These are phyloP conservation scores for Salticus scenicus DNA, from an alignment of 2,888 invertebrate genomes.

Conservation along the genomic window DNA sequence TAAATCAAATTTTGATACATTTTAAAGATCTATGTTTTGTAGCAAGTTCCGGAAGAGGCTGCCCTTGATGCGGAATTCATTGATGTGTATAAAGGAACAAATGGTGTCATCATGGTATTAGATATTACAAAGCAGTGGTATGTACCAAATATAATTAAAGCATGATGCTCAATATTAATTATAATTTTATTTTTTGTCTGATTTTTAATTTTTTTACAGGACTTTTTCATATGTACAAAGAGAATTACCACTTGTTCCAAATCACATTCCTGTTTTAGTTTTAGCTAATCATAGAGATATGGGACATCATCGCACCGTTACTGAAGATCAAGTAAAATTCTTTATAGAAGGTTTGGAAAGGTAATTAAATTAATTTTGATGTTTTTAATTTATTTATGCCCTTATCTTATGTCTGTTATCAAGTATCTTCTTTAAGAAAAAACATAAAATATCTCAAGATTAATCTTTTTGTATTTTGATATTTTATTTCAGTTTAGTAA, in stretches of 20 bases:
- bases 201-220: constrained; percentile 78
- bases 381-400: too few relatives aligned
- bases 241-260: constrained; percentile 85
- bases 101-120: constrained; percentile 93
- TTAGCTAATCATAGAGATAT: constrained; percentile 97
- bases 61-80: constrained; percentile 92
- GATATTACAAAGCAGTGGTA: constrained; percentile 96
- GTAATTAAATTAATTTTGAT: too few relatives aligned
- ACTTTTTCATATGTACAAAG: constrained; percentile 95
- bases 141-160: constrained; percentile 64
- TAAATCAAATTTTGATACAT: too few relatives aligned
- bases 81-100: constrained; percentile 96
- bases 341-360: constrained; percentile 82
- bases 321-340: constrained; percentile 82
- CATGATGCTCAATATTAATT: too few relatives aligned
- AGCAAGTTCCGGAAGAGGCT: constrained; percentile 75
- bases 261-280: constrained; percentile 84
- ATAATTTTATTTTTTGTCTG: background rate
- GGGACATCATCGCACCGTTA: constrained; percentile 92
- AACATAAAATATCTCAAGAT: too few relatives aligned
- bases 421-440: too few relatives aligned
- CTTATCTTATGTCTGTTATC: too few relatives aligned
- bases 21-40: too few relatives aligned
- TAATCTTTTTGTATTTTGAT: too few relatives aligned
- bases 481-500: too few relatives aligned